Percentiles rank a stretch among this genome's conserved stretches.
These are phyloP conservation scores for Conus betulinus DNA, from an alignment of 1,140 invertebrate genomes.

Conservation along the genomic window DNA sequence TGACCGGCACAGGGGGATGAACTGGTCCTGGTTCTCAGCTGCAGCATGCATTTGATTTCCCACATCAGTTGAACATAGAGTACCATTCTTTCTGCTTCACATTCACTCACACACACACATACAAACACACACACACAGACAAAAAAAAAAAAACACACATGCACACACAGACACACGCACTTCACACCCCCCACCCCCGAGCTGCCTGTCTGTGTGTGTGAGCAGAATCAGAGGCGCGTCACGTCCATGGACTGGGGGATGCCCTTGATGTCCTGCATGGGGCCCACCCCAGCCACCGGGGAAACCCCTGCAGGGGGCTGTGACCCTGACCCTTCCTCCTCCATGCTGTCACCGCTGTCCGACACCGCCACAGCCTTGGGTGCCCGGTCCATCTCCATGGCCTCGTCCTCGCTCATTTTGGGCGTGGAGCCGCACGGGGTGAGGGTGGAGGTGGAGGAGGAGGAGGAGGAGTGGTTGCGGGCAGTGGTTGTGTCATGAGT, in stretches of 20 bases:
- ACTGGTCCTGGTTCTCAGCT: too few relatives aligned
- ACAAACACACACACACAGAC: too few relatives aligned
- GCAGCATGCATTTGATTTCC: too few relatives aligned
- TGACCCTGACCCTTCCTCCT: background rate
- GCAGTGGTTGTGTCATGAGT: background rate
- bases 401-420: background rate
- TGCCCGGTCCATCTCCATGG: background rate
- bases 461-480: slow-evolving; percentile 25
- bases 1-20: too few relatives aligned
- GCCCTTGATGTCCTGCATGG: slow-evolving; percentile 29
- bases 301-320: background rate
- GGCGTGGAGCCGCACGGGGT: slow-evolving; percentile 22
- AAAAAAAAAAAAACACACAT: background rate
- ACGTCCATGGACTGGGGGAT: slow-evolving; percentile 36
- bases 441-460: slow-evolving; percentile 31
- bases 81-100: too few relatives aligned
- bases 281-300: background rate
- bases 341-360: slow-evolving; percentile 20
- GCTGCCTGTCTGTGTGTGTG: too few relatives aligned
- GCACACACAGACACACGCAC: background rate
- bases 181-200: too few relatives aligned
- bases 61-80: too few relatives aligned
- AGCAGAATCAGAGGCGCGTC: slow-evolving; percentile 17
- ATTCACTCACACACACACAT: too few relatives aligned
- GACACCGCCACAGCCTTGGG: background rate